A percentile compares a stretch with the other conserved stretches of the same genome.
Conservation (phyloP, 92 coral and sea anemone species). For the Siderastrea radians region DNA sequence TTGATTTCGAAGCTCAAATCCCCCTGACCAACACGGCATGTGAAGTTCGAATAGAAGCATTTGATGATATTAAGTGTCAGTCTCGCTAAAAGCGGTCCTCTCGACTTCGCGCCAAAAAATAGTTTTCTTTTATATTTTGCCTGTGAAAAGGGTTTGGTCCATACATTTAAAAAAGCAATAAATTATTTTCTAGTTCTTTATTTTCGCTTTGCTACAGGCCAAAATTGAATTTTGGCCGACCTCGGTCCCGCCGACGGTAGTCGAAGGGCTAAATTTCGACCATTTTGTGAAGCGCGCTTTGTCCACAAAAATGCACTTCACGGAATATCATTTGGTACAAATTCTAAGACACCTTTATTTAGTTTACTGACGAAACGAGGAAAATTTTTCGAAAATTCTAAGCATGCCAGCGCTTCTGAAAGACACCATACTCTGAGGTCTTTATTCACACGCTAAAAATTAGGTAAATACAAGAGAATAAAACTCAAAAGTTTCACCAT, state of each 20-base stretch:
- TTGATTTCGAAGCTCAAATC: background rate
- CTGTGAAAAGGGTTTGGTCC: constrained; percentile 1
- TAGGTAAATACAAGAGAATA: background rate
- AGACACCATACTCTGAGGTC: constrained; percentile 15
- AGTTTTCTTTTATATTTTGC: constrained; percentile 4
- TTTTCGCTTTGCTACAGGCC: constrained; percentile 1
- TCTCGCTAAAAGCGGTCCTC: background rate
- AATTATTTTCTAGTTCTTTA: background rate
- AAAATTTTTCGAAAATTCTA: background rate
- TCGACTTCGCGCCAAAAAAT: background rate
- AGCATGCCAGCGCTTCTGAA: background rate
- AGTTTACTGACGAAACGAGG: background rate
- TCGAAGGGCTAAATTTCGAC: background rate
- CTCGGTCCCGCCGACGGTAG: background rate
- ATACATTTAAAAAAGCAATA: background rate
- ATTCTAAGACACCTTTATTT: background rate
- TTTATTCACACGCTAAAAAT: background rate
- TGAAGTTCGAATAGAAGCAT: constrained; percentile 23
- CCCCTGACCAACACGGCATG: constrained; percentile 14
- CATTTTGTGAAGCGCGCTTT: constrained; percentile 13
- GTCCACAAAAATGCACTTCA: background rate
- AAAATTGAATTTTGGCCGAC: background rate
- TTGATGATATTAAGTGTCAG: background rate
- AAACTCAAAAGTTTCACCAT: background rate
- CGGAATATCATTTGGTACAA: background rate